A percentile compares a stretch with the other conserved stretches of the same genome.
Evolutionary conservation across 2,888 invertebrate species (phyloP).

Genomic region (Saturnia japonica): DNA sequence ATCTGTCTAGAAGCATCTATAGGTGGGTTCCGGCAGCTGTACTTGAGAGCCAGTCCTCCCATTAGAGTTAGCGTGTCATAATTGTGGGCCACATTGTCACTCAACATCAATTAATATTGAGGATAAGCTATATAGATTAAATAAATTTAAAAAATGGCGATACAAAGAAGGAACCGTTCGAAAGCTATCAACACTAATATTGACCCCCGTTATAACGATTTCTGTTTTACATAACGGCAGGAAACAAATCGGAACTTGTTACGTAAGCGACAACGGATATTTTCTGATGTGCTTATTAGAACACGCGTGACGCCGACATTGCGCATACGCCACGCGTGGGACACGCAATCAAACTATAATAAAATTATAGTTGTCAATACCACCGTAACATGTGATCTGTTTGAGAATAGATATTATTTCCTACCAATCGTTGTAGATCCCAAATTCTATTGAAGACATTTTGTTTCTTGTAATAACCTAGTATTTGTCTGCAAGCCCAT

Average conservation of each 20-base stretch:
- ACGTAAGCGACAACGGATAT: not conserved
- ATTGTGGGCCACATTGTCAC: too few relatives aligned
- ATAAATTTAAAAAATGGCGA: not conserved
- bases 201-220: not conserved
- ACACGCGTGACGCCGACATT: not conserved
- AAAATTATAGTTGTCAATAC: not conserved
- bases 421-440: not conserved
- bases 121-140: too few relatives aligned
- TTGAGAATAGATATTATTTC: not conserved
- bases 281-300: not conserved
- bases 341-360: not conserved
- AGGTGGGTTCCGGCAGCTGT: too few relatives aligned
- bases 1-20: too few relatives aligned
- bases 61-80: too few relatives aligned
- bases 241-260: constrained; percentile 8
- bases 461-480: too few relatives aligned
- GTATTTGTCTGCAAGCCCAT: too few relatives aligned
- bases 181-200: not conserved
- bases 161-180: not conserved
- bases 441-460: not conserved
- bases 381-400: constrained; percentile 2
- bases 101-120: too few relatives aligned
- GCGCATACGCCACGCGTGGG: not conserved
- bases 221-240: constrained; percentile 1
- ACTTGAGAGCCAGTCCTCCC: too few relatives aligned